Evolutionary conservation across 2,888 invertebrate species (phyloP).

Genomic region (Acrobasis repandana): DNA sequence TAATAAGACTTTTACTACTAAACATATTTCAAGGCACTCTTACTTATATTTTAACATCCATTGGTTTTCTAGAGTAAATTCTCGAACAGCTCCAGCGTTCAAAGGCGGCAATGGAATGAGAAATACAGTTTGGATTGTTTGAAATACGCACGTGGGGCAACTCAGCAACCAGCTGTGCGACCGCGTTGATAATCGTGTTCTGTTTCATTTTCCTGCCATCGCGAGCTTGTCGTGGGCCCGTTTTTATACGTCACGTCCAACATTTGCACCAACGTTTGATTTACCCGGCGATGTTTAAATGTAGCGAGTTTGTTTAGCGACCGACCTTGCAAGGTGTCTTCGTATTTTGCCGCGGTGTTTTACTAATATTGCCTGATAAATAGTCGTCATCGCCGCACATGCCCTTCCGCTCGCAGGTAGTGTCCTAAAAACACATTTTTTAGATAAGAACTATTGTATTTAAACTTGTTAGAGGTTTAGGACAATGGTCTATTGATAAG

Average conservation of each 20-base stretch:
- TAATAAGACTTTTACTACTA: constrained; percentile 31
- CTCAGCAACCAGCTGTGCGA: constrained; percentile 60
- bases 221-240: constrained; percentile 42
- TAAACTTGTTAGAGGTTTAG: constrained; percentile 21
- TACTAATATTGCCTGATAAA: constrained; percentile 40
- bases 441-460: constrained; percentile 30
- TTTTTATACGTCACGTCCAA: constrained; percentile 53
- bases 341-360: constrained; percentile 38
- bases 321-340: constrained; percentile 24
- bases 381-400: constrained; percentile 34
- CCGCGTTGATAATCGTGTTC: constrained; percentile 66
- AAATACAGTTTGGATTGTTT: constrained; percentile 16
- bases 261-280: constrained; percentile 41
- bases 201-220: constrained; percentile 66
- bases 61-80: constrained; percentile 7
- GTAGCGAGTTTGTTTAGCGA: constrained; percentile 15
- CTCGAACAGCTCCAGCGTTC: not conserved
- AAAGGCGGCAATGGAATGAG: constrained; percentile 39
- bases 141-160: constrained; percentile 36
- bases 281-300: constrained; percentile 26
- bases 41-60: constrained; percentile 19
- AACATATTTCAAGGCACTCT: constrained; percentile 3
- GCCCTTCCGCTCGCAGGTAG: constrained; percentile 44
- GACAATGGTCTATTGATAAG: constrained; percentile 8
- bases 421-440: constrained; percentile 32